Evolutionary conservation across 2,797 vertebrate genomes (phyloP), one percentile per base, ranked within the genome.

Genomic region (Lacerta viridis): DNA sequence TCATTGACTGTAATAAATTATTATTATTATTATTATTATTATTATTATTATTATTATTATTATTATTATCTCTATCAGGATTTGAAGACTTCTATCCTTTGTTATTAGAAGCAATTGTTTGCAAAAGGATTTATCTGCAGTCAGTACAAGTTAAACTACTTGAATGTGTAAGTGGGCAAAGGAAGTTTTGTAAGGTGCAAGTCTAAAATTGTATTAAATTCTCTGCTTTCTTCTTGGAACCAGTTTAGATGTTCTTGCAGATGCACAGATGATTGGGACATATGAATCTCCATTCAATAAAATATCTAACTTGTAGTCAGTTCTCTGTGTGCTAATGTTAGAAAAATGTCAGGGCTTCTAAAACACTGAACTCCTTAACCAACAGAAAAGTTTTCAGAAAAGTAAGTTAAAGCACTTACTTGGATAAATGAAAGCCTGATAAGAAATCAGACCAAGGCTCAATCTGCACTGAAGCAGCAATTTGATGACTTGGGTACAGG

Each of bases 161-260:
- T 29, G 83, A 55, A 72, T 79, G 90, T 93, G 88, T 87, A 90
- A 74, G 11, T 66, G 74, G 91, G 90, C 88, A 94, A 93, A 92
- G 87, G 88, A 72, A 93, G 80, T 94, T 94, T 92, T 76, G 25
- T 89, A 36, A 87, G 46, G 82, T 3, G 86, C 91, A 94, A 83
- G 81, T 78, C 87, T 92, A 92, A 91, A 36, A 89, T 1, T 23
- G 61, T 82, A 84, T 89, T 91, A 77, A 68, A 87, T 83, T 75
- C 15, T 23, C 15, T 36, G 39, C 69, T 81, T 91, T 76, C 75
- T 84, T 69, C 46, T 20, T 89, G 36, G n/a, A 39, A 88, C 33
- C 75, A 69, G 3, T 84, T 69, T 27, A 41, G 61, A 84, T 69
- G 64, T 69, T 39, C 43, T 15, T 69, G n/a, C n/a, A 23, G 18